phyloP scores from a whole-genome alignment of 2,888 invertebrate genomes.

The Gortyna flavago region DNA sequence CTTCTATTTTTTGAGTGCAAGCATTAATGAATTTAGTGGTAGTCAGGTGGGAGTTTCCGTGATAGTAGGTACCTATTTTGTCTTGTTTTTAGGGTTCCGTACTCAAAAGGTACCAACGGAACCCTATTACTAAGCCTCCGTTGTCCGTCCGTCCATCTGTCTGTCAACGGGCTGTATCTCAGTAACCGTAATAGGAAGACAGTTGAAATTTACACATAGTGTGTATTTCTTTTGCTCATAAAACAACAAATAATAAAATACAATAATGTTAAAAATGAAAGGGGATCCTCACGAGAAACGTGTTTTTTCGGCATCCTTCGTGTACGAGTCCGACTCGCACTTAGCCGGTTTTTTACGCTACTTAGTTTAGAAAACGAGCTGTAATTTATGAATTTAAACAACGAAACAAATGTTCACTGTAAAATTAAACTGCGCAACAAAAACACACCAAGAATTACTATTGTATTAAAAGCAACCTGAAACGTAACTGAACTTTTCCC shows the following conservation, averaged over 20 bases:
- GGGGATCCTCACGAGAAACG: background rate
- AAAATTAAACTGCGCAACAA: constrained; percentile 18
- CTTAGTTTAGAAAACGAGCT: constrained; percentile 25
- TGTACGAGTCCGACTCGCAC: background rate
- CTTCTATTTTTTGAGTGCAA: too few relatives aligned
- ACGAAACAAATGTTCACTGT: constrained; percentile 19
- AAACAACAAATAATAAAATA: background rate
- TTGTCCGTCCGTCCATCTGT: background rate
- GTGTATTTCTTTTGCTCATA: too few relatives aligned
- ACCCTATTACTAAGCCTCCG: background rate
- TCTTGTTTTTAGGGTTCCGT: background rate
- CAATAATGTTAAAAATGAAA: background rate
- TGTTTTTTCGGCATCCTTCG: background rate
- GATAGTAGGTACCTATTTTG: background rate
- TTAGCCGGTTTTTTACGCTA: background rate
- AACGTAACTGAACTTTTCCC: constrained; percentile 20
- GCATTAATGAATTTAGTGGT: too few relatives aligned
- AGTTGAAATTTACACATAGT: background rate
- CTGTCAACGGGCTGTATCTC: background rate
- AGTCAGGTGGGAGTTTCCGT: too few relatives aligned
- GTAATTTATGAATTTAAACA: constrained; percentile 22
- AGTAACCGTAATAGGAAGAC: background rate
- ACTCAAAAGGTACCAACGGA: background rate
- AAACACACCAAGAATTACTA: constrained; percentile 19
- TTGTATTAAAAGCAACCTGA: constrained; percentile 4